Conservation (phyloP, 2,888 invertebrate species). For the Trissolcus japonicus region DNA sequence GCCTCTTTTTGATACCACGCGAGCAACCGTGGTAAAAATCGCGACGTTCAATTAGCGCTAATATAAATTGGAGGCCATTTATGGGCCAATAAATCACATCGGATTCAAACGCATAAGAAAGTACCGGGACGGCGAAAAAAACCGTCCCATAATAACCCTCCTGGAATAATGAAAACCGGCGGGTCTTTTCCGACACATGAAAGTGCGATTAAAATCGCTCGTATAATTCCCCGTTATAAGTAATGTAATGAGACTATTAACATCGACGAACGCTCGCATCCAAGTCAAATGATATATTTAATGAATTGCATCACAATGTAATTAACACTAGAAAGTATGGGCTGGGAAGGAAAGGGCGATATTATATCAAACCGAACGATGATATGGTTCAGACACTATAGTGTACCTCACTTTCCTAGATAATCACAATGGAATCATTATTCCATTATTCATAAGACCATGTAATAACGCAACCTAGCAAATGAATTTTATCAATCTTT, state of each 20-base stretch:
- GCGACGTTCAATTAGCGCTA: constrained; percentile 26
- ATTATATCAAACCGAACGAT: constrained; percentile 11
- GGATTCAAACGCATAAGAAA: constrained; percentile 21
- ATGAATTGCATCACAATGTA: constrained; percentile 47
- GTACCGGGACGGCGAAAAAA: constrained; percentile 11
- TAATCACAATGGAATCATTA: constrained; percentile 29
- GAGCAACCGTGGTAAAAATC: constrained; percentile 21
- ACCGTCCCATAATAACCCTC: constrained; percentile 11
- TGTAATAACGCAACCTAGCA: constrained; percentile 6
- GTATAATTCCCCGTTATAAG: constrained; percentile 20
- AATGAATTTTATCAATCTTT: not conserved
- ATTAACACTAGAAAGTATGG: constrained; percentile 50
- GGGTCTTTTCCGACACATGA: not conserved
- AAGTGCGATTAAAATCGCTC: constrained; percentile 4
- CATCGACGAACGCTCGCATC: constrained; percentile 29
- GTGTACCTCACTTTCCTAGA: constrained; percentile 22
- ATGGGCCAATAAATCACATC: constrained; percentile 33
- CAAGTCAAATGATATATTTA: constrained; percentile 33
- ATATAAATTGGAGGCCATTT: constrained; percentile 15
- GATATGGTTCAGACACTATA: constrained; percentile 13
- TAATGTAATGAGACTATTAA: constrained; percentile 34
- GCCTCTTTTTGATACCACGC: constrained; percentile 32
- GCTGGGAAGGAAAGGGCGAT: constrained; percentile 24
- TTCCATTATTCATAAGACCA: constrained; percentile 14
- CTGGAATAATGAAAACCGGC: constrained; percentile 5